These are phyloP conservation scores for Phaethon lepturus DNA, from an alignment of 2,113 vertebrate genomes.

Conservation along the genomic window DNA sequence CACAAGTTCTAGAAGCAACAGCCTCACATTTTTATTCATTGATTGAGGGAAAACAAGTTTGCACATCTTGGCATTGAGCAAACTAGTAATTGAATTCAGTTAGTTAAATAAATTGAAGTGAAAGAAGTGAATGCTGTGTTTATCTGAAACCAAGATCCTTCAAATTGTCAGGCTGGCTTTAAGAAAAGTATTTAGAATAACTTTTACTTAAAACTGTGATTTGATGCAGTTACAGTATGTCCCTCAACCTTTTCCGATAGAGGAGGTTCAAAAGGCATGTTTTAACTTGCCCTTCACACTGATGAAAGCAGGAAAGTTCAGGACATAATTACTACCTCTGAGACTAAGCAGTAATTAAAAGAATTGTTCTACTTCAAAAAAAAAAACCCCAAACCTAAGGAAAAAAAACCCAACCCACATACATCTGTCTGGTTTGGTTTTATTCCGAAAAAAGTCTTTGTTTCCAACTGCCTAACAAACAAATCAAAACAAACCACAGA, in stretches of 20 bases:
- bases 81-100: neutral
- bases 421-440: neutral
- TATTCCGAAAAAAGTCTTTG: neutral
- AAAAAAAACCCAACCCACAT: neutral
- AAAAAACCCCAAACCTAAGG: neutral
- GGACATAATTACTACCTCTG: neutral
- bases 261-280: neutral
- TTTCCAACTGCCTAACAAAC: neutral
- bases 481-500: neutral
- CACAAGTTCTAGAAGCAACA: neutral
- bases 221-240: neutral
- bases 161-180: neutral
- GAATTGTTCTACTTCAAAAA: neutral
- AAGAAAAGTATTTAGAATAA: neutral
- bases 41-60: neutral
- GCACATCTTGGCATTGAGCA: neutral
- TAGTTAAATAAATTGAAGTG: neutral
- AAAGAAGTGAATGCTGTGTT: neutral
- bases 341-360: constrained; percentile 15
- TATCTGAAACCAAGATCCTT: neutral
- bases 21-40: neutral
- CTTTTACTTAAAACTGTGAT: neutral
- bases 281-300: neutral
- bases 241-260: neutral
- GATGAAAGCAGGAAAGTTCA: neutral